Base-by-base conservation (phyloP, 2,797 vertebrate genomes). In the Lerista edwardsae region DNA sequence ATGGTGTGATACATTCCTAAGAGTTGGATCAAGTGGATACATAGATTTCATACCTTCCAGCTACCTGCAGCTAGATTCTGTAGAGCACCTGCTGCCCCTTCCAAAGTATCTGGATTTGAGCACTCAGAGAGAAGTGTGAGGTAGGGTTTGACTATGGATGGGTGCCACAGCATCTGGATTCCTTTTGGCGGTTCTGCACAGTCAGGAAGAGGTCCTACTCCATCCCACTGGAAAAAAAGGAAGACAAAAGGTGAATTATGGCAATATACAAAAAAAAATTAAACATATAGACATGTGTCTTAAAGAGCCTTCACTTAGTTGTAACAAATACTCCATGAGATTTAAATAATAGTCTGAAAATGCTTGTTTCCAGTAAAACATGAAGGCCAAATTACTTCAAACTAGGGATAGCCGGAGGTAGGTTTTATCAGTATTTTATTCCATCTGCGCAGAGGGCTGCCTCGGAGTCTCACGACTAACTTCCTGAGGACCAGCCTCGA, bases 101-200 rank as follows among this genome's bases (percentile, higher is more conserved):
- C 99, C 95, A 99, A 96, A 0, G 99, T 99, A 96, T 99, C 99
- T 7, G 98, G 97, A 93, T 99, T 99, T 88, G 99, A 99, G 97
- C 99, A 99, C 96, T 99, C 99, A 86, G 99, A 99, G 93, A 99
- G 97, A 95, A 99, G 98, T 86, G 98, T 99, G 97, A 99, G 98
- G 98, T 99, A 99, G 96, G 99, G 98, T 97, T 99, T 99, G 93
- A 99, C 98, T 92, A 99, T 99, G 92, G 98, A 99, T 72, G 99
- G 99, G 96, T 99, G 98, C 99, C 98, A 99, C 94, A 99, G 95
- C 98, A 99, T 99, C 96, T 99, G 98, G 94, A 99, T 98, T 84
- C 99, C 98, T 96, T 99, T 99, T 71, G 98, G 99, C 82, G 98
- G 98, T 91, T 99, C 98, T 29, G 97, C 96, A 79, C 97, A 97